A percentile compares a stretch with the other conserved stretches of the same genome.
Evolutionary conservation across 2,888 invertebrate species (phyloP).

Genomic region (Asteroscopus sphinx): DNA sequence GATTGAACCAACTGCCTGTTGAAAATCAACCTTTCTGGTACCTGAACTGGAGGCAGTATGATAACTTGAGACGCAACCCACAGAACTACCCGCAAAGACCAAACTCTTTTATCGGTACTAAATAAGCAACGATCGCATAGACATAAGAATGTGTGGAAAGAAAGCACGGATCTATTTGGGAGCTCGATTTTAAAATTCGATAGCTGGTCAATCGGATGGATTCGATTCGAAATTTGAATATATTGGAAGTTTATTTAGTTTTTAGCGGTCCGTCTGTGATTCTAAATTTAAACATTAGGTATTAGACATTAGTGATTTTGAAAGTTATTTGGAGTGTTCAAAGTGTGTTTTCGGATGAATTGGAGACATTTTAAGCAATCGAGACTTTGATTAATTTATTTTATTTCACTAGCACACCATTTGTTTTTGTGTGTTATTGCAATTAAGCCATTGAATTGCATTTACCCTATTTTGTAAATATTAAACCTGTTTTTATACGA

Average conservation of each 20-base stretch:
- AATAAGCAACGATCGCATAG: slow-evolving; percentile 19
- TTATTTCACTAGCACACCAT: background rate
- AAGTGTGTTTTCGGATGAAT: too few relatives aligned
- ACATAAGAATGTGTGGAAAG: background rate
- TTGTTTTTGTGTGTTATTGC: slow-evolving; percentile 1
- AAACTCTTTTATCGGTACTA: slow-evolving; percentile 63
- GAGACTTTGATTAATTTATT: background rate
- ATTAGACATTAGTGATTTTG: slow-evolving; percentile 11
- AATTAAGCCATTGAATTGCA: slow-evolving; percentile 26
- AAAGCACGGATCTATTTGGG: slow-evolving; percentile 18
- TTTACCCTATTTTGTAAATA: slow-evolving; percentile 29
- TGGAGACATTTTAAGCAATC: background rate
- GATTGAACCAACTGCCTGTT: slow-evolving; percentile 40
- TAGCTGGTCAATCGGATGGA: slow-evolving; percentile 26
- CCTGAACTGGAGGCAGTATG: slow-evolving; percentile 60
- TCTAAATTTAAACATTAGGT: slow-evolving; percentile 25
- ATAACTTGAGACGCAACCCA: slow-evolving; percentile 78
- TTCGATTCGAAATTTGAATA: slow-evolving; percentile 26
- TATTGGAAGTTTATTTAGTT: slow-evolving; percentile 1
- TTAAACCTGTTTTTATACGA: background rate
- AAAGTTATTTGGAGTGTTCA: too few relatives aligned
- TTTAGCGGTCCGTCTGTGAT: slow-evolving; percentile 10
- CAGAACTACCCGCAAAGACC: slow-evolving; percentile 73
- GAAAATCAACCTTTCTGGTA: slow-evolving; percentile 53
- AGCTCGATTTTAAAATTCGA: slow-evolving; percentile 14